These are phyloP conservation scores for Drosophila nigrodunni DNA, from an alignment of 1,140 invertebrate genomes.

Conservation along the genomic window DNA sequence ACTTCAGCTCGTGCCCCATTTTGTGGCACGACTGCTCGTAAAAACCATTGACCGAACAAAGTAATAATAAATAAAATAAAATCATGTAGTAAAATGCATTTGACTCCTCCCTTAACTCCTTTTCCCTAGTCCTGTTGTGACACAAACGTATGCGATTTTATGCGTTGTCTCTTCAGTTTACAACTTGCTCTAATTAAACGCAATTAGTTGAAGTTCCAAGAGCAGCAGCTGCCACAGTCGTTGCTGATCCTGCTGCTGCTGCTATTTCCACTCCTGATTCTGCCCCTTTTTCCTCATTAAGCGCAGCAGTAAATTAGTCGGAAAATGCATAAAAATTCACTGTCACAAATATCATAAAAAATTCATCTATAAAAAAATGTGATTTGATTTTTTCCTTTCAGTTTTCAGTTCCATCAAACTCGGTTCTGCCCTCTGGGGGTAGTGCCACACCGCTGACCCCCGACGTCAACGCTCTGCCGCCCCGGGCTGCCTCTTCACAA, in stretches of 20 bases:
- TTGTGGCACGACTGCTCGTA: conserved; percentile 45
- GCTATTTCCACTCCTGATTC: not conserved
- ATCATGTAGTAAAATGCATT: conserved; percentile 9
- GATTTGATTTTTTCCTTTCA: conserved; percentile 36
- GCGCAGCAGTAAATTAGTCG: conserved; percentile 53
- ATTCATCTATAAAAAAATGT: conserved; percentile 36
- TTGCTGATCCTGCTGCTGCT: too few species aligned
- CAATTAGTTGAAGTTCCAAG: conserved; percentile 49
- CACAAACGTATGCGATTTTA: conserved; percentile 36
- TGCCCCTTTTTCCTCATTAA: conserved; percentile 29
- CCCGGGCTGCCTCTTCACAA: conserved; percentile 30
- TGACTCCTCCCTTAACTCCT: not conserved
- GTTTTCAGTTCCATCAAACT: conserved; percentile 27
- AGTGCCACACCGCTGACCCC: conserved; percentile 28
- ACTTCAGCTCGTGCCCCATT: conserved; percentile 5
- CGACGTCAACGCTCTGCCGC: not conserved
- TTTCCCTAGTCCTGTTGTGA: conserved; percentile 32
- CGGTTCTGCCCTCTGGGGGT: conserved; percentile 10
- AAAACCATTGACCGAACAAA: conserved; percentile 50
- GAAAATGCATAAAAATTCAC: conserved; percentile 65
- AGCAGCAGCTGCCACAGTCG: conserved; percentile 30
- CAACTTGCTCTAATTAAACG: conserved; percentile 53
- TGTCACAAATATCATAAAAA: conserved; percentile 69
- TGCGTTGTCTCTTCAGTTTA: conserved; percentile 35
- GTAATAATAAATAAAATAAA: not conserved